Evolutionary conservation across 2,888 invertebrate species (phyloP), one percentile per base, ranked within the genome.

Genomic region (Cephus rjabovi): DNA sequence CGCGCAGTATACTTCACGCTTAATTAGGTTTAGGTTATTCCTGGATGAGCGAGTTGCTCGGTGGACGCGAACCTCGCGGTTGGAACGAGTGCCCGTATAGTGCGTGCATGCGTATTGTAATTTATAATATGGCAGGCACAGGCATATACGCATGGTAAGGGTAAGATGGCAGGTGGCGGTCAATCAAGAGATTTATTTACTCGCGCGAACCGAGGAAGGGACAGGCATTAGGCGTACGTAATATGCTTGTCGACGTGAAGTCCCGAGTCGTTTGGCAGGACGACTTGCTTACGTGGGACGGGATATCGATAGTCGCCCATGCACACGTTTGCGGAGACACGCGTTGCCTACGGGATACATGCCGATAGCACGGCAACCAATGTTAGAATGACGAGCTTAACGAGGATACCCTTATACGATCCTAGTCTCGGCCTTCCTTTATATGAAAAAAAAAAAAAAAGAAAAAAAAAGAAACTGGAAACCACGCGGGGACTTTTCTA

Each of bases 161-260:
- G 81, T 81, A 77, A 81, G 75, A 79, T 87, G 87, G 87, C 89
- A 89, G 89, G 87, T 89, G 87, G 87, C 87, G 86, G 85, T 87
- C 87, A 85, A 89, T 88, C 85, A 81, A 77, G 81, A 88, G 87
- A 88, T 89, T 89, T 88, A 88, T 87, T 87, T 84, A 82, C 81
- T 83, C 81, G 82, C 84, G 80, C 80, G 81, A 69, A 71, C 34
- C 40, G 23, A 76, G 35, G 56, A 74, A 34, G 35, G 73, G 40
- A 75, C 74, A 77, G 74, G 75, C 74, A 73, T 35, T 74, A 74
- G 74, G 74, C 76, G 76, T 71, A 74, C 78, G 78, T 78, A 80
- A 81, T 85, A 85, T 85, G 82, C 81, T 81, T 82, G 85, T 84
- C 81, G 83, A 84, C 83, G 85, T 85, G 83, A 85, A 87, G 85